Evolutionary conservation across 2,797 vertebrate genomes (phyloP).

Genomic region (Parauchenoglanis punctatus): DNA sequence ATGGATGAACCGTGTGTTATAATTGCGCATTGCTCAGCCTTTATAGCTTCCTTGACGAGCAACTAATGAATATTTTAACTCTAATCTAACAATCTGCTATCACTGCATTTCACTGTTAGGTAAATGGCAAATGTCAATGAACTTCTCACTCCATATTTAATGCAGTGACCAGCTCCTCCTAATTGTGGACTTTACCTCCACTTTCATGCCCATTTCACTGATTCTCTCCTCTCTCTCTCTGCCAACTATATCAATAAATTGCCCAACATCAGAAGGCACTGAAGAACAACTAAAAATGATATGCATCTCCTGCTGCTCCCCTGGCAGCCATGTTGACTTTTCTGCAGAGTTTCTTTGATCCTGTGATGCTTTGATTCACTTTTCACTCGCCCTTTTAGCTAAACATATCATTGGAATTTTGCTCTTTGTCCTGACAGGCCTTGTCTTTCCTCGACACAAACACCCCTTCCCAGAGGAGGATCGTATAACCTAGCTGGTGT

Average conservation of each 20-base stretch:
- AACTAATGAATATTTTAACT: neutral
- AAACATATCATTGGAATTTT: conserved; percentile 85
- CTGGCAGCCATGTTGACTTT: conserved; percentile 82
- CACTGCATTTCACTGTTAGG: neutral
- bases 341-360: conserved; percentile 84
- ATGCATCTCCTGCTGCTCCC: conserved; percentile 85
- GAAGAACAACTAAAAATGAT: conserved; percentile 80
- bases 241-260: conserved; percentile 79
- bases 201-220: neutral
- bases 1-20: neutral
- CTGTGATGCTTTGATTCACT: conserved; percentile 81
- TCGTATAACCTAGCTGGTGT: conserved; percentile 70
- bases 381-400: conserved; percentile 85
- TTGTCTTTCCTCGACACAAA: conserved; percentile 80
- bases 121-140: conserved; percentile 6
- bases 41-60: neutral
- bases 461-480: conserved; percentile 76
- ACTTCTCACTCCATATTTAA: neutral
- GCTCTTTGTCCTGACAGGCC: conserved; percentile 85
- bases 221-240: conserved; percentile 62
- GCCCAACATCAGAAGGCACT: conserved; percentile 73
- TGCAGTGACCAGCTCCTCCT: neutral
- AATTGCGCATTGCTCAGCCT: neutral
- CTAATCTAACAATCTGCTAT: neutral
- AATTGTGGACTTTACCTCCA: neutral